These are phyloP conservation scores for Axinella damicornis DNA, from an alignment of 37 sponge, comb jelly and placozoan genomes.

Conservation along the genomic window DNA sequence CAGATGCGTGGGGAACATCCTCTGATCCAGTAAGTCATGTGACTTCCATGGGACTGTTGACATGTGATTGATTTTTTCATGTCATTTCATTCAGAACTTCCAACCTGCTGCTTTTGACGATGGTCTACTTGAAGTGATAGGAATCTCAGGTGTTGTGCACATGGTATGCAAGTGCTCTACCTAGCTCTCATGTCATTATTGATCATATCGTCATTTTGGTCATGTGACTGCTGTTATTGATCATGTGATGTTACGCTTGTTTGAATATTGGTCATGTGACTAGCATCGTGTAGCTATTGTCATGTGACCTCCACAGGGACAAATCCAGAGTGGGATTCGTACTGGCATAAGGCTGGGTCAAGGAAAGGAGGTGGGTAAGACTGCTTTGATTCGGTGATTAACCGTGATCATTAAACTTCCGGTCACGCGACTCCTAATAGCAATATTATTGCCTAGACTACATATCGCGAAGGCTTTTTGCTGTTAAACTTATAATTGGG, in stretches of 20 bases:
- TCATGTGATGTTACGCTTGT: not conserved
- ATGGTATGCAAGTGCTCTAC: conserved; percentile 65
- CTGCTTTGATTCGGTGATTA: too few species aligned
- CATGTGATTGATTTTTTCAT: not conserved
- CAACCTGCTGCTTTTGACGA: conserved; percentile 63
- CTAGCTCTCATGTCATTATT: too few species aligned
- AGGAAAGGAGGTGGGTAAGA: conserved; percentile 61
- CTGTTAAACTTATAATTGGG: too few species aligned
- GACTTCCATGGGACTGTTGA: too few species aligned
- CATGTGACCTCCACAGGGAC: conserved; percentile 58
- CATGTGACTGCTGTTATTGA: not conserved
- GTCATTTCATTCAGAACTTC: conserved; percentile 19
- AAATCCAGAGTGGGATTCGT: conserved; percentile 82
- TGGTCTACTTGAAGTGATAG: conserved; percentile 87
- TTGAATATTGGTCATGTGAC: conserved; percentile 5
- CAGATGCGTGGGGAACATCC: conserved; percentile 81
- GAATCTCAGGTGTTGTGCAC: conserved; percentile 83
- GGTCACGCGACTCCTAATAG: too few species aligned
- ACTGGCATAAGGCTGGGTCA: conserved; percentile 87
- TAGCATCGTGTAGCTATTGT: not conserved
- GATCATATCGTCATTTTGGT: too few species aligned
- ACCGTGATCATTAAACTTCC: too few species aligned
- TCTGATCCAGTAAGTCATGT: conserved; percentile 38
- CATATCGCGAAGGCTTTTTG: too few species aligned
- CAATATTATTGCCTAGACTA: too few species aligned